Evolutionary conservation across 2,113 vertebrate genomes (phyloP).

Genomic region (Atractosteus spatula): DNA sequence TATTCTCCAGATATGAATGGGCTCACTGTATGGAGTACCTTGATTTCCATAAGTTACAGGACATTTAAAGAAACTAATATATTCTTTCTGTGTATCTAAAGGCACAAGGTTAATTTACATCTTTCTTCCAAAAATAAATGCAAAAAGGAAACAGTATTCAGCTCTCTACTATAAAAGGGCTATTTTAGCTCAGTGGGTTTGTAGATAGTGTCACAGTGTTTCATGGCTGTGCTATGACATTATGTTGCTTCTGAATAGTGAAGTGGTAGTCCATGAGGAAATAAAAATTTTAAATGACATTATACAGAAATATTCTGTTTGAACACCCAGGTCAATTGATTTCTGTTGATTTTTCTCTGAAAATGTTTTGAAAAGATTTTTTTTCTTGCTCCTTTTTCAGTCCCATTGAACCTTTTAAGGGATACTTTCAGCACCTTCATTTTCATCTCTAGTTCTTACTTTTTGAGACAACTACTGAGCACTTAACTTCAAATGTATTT

Average conservation of each 20-base stretch:
- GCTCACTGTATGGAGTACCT: slow-evolving; percentile 14
- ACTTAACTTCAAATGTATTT: too few species aligned
- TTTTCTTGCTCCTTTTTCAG: too few species aligned
- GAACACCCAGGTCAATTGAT: too few species aligned
- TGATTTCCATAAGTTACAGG: slow-evolving; percentile 34
- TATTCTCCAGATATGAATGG: background rate
- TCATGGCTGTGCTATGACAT: slow-evolving; percentile 22
- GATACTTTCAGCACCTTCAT: too few species aligned
- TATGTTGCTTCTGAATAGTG: background rate
- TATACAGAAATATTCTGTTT: too few species aligned
- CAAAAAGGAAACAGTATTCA: slow-evolving; percentile 11
- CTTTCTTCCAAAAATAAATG: slow-evolving; percentile 27
- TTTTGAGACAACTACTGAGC: too few species aligned
- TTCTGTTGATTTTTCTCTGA: too few species aligned
- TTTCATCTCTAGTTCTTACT: too few species aligned
- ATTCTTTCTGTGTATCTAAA: slow-evolving; percentile 52
- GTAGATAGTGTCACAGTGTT: slow-evolving; percentile 40
- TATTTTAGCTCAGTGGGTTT: slow-evolving; percentile 49
- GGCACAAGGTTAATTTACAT: slow-evolving; percentile 39
- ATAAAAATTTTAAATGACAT: too few species aligned
- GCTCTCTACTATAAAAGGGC: slow-evolving; percentile 39
- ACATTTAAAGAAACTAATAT: slow-evolving; percentile 59
- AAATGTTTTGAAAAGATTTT: too few species aligned
- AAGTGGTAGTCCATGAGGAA: too few species aligned
- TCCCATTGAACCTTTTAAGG: too few species aligned